Evolutionary conservation across 2,888 invertebrate species (phyloP), one percentile per base, ranked within the genome.

Genomic region (Kryphioiulus occultus): DNA sequence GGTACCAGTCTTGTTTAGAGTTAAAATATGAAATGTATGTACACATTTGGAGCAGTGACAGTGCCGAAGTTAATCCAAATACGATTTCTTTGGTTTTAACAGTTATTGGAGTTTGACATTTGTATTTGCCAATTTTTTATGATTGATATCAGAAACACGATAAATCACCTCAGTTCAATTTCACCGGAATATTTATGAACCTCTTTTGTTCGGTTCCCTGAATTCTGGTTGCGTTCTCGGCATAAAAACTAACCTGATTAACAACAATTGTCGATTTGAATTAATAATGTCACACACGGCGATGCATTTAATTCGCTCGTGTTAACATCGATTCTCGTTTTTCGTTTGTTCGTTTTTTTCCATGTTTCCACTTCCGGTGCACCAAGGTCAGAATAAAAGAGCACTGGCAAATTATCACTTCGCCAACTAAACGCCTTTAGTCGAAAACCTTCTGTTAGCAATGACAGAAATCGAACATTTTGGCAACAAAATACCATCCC

Each of bases 401-500:
- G 78, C 30, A 12, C 78, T 78, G 1, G 26, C 78, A 78, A 78
- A 78, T 78, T 78, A 78, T 30, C 78, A 30, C 78, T 78, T 78
- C 78, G 30, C 30, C 78, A 17, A 30, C 78, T 78, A 30, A 78
- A 78, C 4, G 78, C 26, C 30, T 78, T 78, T 78, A 78, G 30
- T 78, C 17, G 26, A 2, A 30, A 30, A 78, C 30, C 26, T 30
- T 17, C 78, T 78, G 78, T 30, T 26, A 78, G 26, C 78, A 78
- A 78, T 78, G 78, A 78, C 78, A 78, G 78, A 30, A 78, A 78
- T 78, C 78, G 30, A 30, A 15, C 30, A 78, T 78, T 78, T 78
- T 78, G 30, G 78, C 78, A 30, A 78, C 30, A 78, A 30, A 1
- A 26, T 30, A 78, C 78, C 17, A 30, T 15, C 30, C 78, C 78